A percentile compares a stretch with the other conserved stretches of the same genome.
phyloP scores from a whole-genome alignment of 2,888 invertebrate genomes.

The Hipparchia sbordonii region DNA sequence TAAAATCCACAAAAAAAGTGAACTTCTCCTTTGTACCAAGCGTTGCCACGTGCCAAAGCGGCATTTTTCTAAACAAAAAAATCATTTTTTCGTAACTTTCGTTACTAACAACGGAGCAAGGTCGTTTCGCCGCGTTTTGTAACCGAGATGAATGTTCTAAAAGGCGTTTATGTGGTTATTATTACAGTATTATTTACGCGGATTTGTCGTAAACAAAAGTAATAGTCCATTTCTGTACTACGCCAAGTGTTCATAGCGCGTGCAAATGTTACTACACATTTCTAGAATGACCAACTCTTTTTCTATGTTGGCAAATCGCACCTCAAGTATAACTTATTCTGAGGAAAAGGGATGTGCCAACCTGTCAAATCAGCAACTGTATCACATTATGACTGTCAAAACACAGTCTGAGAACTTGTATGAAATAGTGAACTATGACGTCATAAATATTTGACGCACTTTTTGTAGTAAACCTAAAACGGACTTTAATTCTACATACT shows the following conservation, averaged over 20 bases:
- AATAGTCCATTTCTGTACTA: slow-evolving; percentile 25
- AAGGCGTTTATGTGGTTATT: slow-evolving; percentile 19
- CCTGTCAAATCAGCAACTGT: no score
- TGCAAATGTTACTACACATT: slow-evolving; percentile 22
- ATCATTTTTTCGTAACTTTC: slow-evolving; percentile 23
- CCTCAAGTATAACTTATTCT: slow-evolving; percentile 9
- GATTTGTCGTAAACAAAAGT: slow-evolving; percentile 26
- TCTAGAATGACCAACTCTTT: background rate
- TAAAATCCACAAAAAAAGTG: no score
- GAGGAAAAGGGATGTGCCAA: no score
- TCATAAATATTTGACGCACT: no score
- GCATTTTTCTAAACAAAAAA: slow-evolving; percentile 31
- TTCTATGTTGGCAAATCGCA: slow-evolving; percentile 6
- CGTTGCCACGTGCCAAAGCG: slow-evolving; percentile 31
- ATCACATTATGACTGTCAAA: no score
- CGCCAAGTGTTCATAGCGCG: slow-evolving; percentile 31
- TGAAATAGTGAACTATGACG: no score
- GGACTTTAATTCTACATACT: no score
- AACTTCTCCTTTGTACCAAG: background rate
- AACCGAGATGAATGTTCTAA: slow-evolving; percentile 32
- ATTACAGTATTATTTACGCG: slow-evolving; percentile 22
- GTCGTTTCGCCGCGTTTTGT: slow-evolving; percentile 29
- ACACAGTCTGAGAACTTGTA: no score
- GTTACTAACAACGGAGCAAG: slow-evolving; percentile 21
- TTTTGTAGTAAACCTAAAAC: no score